Conservation (phyloP, 1,140 invertebrate genomes). For the Drosophila persimilis region DNA sequence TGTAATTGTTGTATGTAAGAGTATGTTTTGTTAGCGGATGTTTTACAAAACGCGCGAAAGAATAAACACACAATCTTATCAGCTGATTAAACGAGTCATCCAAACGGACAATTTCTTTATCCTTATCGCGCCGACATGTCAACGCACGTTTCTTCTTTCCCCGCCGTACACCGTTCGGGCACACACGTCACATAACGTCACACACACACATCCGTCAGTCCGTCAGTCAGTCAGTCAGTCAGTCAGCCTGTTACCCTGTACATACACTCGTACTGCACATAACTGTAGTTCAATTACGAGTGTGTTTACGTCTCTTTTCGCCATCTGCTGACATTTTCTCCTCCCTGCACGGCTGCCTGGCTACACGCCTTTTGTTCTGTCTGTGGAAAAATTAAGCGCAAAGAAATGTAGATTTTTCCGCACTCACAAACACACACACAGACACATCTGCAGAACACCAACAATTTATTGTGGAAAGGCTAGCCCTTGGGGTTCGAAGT, state of each 20-base stretch:
- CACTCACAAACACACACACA: conserved; percentile 8
- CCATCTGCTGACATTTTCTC: conserved; percentile 37
- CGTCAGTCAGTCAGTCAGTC: no score
- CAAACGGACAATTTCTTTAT: conserved; percentile 58
- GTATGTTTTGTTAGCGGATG: conserved; percentile 38
- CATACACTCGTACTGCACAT: conserved; percentile 25
- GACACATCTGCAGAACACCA: conserved; percentile 8
- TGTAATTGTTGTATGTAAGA: conserved; percentile 16
- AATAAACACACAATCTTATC: conserved; percentile 65
- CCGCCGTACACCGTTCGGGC: no score
- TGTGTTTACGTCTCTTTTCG: conserved; percentile 38
- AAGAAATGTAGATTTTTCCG: conserved; percentile 30
- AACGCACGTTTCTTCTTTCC: conserved; percentile 30
- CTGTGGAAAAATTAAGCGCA: conserved; percentile 21
- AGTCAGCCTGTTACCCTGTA: no score
- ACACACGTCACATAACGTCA: no score
- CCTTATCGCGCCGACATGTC: conserved; percentile 42
- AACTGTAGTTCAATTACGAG: conserved; percentile 33
- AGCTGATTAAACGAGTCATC: conserved; percentile 50
- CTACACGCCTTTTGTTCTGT: conserved; percentile 7
- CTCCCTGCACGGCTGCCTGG: no score
- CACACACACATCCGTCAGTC: no score
- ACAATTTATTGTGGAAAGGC: conserved; percentile 59
- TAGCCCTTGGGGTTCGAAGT: no score
- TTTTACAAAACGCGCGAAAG: conserved; percentile 32